phyloP scores from a whole-genome alignment of 2,888 invertebrate genomes.

The Drosophila planitibia region DNA sequence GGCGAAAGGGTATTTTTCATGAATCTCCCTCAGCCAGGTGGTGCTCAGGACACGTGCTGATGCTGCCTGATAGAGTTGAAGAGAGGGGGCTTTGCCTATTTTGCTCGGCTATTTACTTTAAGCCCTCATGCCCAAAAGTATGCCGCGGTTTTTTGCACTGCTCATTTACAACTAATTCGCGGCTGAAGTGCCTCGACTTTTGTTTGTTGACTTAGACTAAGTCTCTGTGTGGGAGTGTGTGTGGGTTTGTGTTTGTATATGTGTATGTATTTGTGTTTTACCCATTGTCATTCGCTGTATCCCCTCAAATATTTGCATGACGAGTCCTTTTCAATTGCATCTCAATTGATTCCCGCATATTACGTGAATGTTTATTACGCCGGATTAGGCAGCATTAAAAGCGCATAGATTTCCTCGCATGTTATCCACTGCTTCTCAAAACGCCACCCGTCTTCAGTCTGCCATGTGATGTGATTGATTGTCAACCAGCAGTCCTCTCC shows the following conservation, averaged over 20 bases:
- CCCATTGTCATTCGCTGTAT: conserved; percentile 58
- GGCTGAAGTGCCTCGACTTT: conserved; percentile 49
- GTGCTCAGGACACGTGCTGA: conserved; percentile 38
- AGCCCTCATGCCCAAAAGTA: conserved; percentile 65
- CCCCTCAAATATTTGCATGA: conserved; percentile 75
- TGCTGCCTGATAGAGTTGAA: background rate
- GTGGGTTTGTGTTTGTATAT: conserved; percentile 2
- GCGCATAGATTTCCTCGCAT: conserved; percentile 56
- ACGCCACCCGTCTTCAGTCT: conserved; percentile 45
- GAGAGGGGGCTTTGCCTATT: background rate
- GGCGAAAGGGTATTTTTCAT: conserved; percentile 3
- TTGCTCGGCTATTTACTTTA: conserved; percentile 52
- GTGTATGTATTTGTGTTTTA: conserved; percentile 9
- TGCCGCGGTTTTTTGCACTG: conserved; percentile 38
- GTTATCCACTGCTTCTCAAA: conserved; percentile 7
- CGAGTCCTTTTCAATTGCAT: conserved; percentile 73
- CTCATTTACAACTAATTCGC: conserved; percentile 59
- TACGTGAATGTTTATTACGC: conserved; percentile 74
- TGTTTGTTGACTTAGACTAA: conserved; percentile 52
- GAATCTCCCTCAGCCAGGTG: conserved; percentile 29
- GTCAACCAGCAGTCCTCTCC: conserved; percentile 42
- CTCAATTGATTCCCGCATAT: conserved; percentile 75
- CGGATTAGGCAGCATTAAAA: conserved; percentile 80
- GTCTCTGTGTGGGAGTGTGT: conserved; percentile 8
- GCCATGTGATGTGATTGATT: conserved; percentile 77